phyloP scores from a whole-genome alignment of 92 coral and sea anemone species.

The Porites cylindrica region DNA sequence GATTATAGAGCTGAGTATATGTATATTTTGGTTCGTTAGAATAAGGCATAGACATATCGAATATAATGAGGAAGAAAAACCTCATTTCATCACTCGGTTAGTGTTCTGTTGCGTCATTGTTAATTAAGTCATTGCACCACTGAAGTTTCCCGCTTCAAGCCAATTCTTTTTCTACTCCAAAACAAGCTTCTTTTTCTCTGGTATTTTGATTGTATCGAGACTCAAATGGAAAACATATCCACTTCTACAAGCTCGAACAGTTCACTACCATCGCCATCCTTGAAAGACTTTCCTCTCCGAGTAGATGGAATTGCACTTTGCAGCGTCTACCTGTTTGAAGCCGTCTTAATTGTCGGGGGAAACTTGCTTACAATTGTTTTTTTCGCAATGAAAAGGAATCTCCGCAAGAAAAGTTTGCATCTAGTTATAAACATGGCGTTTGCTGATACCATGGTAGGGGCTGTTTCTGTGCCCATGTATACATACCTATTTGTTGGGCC shows the following conservation, averaged over 20 bases:
- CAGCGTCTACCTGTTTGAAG: not conserved
- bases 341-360: constrained; percentile 2
- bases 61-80: too few species aligned
- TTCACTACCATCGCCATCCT: not conserved
- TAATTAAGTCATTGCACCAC: too few species aligned
- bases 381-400: not conserved
- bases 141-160: too few species aligned
- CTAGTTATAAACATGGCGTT: constrained; percentile 21
- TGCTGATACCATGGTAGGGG: constrained; percentile 15
- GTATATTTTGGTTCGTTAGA: too few species aligned
- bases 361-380: constrained; percentile 4
- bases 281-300: too few species aligned
- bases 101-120: too few species aligned
- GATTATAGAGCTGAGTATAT: too few species aligned
- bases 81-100: too few species aligned
- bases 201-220: too few species aligned
- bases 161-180: too few species aligned
- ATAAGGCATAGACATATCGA: too few species aligned
- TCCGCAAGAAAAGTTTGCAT: constrained; percentile 2
- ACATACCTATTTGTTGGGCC: not conserved
- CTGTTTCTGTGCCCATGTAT: not conserved
- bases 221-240: not conserved
- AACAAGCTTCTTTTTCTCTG: too few species aligned
- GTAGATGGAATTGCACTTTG: not conserved
- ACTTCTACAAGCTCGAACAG: not conserved